Base-by-base conservation (phyloP, 1,140 invertebrate species). In the Drosophila triauraria region DNA sequence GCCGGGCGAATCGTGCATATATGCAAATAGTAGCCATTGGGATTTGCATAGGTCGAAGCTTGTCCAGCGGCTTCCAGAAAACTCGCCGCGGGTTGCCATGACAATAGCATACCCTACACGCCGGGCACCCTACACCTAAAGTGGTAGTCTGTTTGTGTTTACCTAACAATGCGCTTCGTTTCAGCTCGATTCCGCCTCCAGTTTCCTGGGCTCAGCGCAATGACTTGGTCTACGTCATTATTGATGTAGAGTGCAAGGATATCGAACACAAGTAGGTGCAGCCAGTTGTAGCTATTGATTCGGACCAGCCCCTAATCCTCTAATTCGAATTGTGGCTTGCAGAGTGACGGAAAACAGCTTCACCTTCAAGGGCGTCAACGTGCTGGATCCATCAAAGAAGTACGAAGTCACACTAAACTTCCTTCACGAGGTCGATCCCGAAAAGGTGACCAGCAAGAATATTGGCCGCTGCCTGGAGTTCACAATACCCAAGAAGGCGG, bases 141-240 rank as follows among this genome's bases (percentile, higher is more conserved):
- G 13, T 54, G 4, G 17, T 17, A 38, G 12, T 38, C 48, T 43
- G 38, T 38, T 57, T 46, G 3, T 80, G 53, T 80, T 87, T 80
- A 50, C 38, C 65, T 69, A 69, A 53, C 40, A 15, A 27, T 64
- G 15, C 60, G 42, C 17, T 3, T 63, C 17, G 27, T 80, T 91
- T 48, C 76, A 92, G 91, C 64, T 94, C 94, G 80, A 93, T 94
- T 82, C 96, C 96, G 72, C 97, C 98, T 42, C 95, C 97, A 50
- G 96, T 98, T 44, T 95, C 96, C 88, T 99, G 98, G 98, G 98
- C 98, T 20, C 98, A 99, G 93, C 95, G 97, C 90, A 95, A 94
- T 85, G 94, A 95, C 80, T 93, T 96, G 78, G 93, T 99, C 44
- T 98, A 95, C 93, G 93, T 99, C 56, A 99, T 97, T 50, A 96